Base-by-base conservation (phyloP, 2,113 vertebrate genomes). In the Balaeniceps rex region DNA sequence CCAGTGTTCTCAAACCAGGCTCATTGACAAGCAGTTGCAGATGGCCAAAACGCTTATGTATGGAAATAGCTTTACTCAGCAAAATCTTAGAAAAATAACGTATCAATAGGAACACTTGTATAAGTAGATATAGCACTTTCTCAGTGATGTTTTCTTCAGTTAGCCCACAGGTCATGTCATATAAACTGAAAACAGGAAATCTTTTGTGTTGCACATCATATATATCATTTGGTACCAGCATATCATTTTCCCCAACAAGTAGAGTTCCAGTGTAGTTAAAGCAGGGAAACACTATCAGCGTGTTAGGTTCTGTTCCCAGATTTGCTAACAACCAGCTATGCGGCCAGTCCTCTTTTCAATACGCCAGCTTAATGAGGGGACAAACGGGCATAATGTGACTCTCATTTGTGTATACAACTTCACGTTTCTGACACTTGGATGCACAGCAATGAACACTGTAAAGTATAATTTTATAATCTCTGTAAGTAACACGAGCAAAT, bases 1-100 rank as follows among this genome's bases (percentile, higher is more conserved):
- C 96, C 97, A 98, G 98, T 98, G 98, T 98, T 98, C 98, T 97
- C 97, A 94, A 97, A 97, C 64, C 97, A 97, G 94, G 89, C 97
- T 89, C 97, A 98, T 92, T 99, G 98, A 98, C 98, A 98, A 98
- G 98, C 98, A 98, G 98, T 98, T 99, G 98, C 98, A 98, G 98
- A 98, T 98, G 98, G 98, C 98, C 98, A 98, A 97, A 93, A 97
- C 2, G 6, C 95, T 97, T 96, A 92, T 97, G 95, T 96, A 91
- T 93, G 88, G 97, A 97, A 98, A 98, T 63, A 97, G 91, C 96
- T 98, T 98, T 97, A 98, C 96, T 98, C 97, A 98, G 98, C 98
- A 98, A 98, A 98, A 98, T 97, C 96, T 97, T 96, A 95, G 91
- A 96, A 96, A 95, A 96, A 95, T 97, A 95, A 88, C 3, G 18